Conservation (phyloP, 1,140 invertebrate species). For the Ladona fulva region DNA sequence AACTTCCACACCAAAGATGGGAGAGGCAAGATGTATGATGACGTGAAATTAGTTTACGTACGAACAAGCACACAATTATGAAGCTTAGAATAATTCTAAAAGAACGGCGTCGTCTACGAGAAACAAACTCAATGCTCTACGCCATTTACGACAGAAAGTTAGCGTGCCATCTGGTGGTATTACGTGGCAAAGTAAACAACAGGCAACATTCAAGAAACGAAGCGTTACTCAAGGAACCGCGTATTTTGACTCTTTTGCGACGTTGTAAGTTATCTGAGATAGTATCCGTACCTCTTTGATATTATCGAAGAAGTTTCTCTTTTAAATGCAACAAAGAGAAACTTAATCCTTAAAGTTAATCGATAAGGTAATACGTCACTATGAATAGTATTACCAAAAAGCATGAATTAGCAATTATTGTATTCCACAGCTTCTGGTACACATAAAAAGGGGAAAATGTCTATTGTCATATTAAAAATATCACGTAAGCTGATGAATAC, state of each 20-base stretch:
- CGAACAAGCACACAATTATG: neutral
- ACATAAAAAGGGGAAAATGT: no score
- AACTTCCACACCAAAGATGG: neutral
- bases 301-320: no score
- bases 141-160: neutral
- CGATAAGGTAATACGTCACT: no score
- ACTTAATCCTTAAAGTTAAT: no score
- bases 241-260: neutral
- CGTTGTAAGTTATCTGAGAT: no score
- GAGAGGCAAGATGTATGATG: neutral
- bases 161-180: neutral
- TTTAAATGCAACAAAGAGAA: no score
- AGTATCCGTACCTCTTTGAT: no score
- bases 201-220: neutral
- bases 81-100: neutral
- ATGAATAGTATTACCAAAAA: no score
- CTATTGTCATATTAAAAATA: no score
- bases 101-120: neutral
- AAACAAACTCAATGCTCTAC: slow-evolving; percentile 9
- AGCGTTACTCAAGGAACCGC: neutral
- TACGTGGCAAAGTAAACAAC: neutral
- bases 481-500: no score
- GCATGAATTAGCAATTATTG: no score
- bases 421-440: no score
- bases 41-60: neutral